Conservation (phyloP, 2,888 invertebrate genomes). For the Pristionchus mayeri region DNA sequence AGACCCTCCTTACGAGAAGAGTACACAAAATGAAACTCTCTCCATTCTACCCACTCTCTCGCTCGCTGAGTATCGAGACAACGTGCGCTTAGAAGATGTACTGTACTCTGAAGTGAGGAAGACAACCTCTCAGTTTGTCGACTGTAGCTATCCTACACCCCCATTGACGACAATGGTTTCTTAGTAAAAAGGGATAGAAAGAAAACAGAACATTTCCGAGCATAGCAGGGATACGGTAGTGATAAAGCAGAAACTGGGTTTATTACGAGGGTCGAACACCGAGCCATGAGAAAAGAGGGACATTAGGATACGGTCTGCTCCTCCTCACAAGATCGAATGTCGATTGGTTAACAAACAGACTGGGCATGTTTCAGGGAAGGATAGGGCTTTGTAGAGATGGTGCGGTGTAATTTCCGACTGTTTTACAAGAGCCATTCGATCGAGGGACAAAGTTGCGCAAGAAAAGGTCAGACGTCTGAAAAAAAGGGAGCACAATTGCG, state of each 20-base stretch:
- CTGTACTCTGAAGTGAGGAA: background rate
- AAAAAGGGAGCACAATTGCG: background rate
- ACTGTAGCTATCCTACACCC: no score
- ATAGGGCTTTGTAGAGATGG: background rate
- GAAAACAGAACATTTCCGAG: no score
- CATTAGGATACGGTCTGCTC: background rate
- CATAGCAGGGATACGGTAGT: background rate
- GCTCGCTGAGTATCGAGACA: background rate
- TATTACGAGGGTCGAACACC: no score
- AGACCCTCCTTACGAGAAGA: background rate
- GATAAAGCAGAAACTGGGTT: no score
- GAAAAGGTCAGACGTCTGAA: background rate
- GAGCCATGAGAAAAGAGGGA: no score
- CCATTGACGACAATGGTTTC: no score
- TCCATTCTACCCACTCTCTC: no score
- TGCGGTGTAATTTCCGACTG: background rate
- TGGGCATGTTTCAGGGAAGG: background rate
- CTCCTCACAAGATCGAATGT: background rate
- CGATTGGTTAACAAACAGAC: background rate
- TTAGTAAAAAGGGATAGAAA: no score
- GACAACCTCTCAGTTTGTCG: no score
- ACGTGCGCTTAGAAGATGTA: background rate
- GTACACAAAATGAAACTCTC: background rate
- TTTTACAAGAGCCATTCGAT: background rate
- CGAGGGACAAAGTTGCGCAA: background rate